Conservation (phyloP, 2,113 vertebrate genomes). For the Hypanus sabinus region DNA sequence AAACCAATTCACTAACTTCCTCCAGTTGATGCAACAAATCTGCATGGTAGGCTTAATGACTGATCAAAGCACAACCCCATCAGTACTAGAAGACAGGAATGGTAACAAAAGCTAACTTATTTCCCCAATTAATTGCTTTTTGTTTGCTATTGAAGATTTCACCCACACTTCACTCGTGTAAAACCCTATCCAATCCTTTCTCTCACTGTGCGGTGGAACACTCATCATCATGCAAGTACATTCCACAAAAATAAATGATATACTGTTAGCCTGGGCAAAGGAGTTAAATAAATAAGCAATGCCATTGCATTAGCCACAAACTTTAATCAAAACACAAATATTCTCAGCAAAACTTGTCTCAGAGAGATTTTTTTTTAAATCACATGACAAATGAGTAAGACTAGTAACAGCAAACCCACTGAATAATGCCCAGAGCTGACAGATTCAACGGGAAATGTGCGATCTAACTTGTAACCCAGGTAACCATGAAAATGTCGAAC, state of each 20-base stretch:
- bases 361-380: neutral
- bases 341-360: neutral
- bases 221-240: neutral
- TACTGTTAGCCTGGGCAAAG: neutral
- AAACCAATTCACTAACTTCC: neutral
- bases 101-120: neutral
- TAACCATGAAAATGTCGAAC: constrained; percentile 19
- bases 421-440: neutral
- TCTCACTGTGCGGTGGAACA: neutral
- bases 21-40: neutral
- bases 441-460: neutral
- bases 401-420: neutral
- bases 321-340: neutral
- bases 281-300: neutral
- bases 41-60: neutral
- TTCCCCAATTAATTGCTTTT: neutral
- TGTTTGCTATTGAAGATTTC: neutral
- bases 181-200: neutral
- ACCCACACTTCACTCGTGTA: neutral
- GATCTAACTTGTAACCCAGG: neutral
- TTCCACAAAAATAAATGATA: neutral
- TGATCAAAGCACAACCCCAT: neutral
- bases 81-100: neutral
- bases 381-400: neutral
- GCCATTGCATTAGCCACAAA: neutral